Evolutionary conservation across 2,113 vertebrate genomes (phyloP).

Genomic region (Panthera tigris): DNA sequence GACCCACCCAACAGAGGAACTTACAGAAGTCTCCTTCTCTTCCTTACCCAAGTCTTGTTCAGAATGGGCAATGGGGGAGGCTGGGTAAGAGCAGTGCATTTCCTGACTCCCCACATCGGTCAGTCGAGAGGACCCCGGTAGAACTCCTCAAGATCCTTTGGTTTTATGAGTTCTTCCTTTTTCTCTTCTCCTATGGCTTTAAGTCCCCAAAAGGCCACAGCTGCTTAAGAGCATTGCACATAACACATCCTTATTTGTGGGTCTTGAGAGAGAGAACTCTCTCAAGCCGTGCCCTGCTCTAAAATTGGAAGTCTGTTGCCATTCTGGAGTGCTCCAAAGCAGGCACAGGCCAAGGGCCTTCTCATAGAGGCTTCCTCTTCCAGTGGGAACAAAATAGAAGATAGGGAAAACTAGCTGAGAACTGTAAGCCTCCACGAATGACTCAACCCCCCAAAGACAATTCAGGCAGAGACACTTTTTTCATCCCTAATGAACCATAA

Average conservation of each 20-base stretch:
- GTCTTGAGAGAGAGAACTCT: not conserved
- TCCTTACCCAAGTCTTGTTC: not conserved
- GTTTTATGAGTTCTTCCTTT: not conserved
- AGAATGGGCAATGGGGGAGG: too few species aligned
- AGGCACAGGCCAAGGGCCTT: not conserved
- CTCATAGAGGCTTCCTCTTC: not conserved
- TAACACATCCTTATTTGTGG: not conserved
- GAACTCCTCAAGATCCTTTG: not conserved
- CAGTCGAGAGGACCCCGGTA: not conserved
- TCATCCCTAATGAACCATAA: not conserved
- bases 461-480: not conserved
- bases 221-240: not conserved
- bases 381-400: not conserved
- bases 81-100: accelerated
- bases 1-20: not conserved
- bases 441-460: not conserved
- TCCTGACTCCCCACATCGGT: not conserved
- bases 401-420: not conserved
- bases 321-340: not conserved
- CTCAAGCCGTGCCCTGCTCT: not conserved
- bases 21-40: not conserved
- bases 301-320: not conserved
- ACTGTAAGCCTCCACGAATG: not conserved
- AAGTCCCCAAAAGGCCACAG: not conserved
- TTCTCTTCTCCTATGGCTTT: not conserved